Base-by-base conservation (phyloP, 2,888 invertebrate genomes). In the Drosophila birchii region DNA sequence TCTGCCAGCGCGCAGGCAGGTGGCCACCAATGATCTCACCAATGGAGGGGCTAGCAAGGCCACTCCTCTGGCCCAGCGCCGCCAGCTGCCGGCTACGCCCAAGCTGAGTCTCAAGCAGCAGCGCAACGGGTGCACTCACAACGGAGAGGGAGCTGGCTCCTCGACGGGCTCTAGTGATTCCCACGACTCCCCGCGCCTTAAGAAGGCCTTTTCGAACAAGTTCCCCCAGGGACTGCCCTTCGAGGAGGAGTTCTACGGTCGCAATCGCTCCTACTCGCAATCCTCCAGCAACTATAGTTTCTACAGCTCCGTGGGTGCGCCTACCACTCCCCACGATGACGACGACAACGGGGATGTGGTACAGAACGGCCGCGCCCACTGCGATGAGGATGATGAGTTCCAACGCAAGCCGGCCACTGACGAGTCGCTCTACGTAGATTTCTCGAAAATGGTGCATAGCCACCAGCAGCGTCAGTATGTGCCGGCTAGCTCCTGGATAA, bases 401-500 rank as follows among this genome's bases (percentile, higher is more conserved):
- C 90, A 91, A 59, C 91, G 93, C 57, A 92, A 92, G 66, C 92
- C 92, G 61, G 89, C 91, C 62, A 92, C 90, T 67, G 93, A 92
- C 77, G 93, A 93, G 71, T 89, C 92, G 63, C 88, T 93, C 12
- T 93, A 93, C 79, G 93, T 93, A 66, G 93, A 93, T 78, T 93
- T 93, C 76, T 91, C 93, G 57, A 92, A 92, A 81, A 87, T 90
- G 58, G 89, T 92, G 74, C 91, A 86, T 60, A 88, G 67, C 34
- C 82, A 83, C 51, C 67, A 66, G 59, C 88, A 89, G 47, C 85
- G 81, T 14, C 88, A 86, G 38, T 86, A 80, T 78, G 86, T 80
- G 57, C 89, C 89, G 16, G 82, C 82, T 55, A 89, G 89, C 44
- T 86, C 90, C 56, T 89, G 87, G 90, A 88, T 88, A 61, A 81